phyloP scores from a whole-genome alignment of 2,113 vertebrate genomes.

The Prinia subflava region DNA sequence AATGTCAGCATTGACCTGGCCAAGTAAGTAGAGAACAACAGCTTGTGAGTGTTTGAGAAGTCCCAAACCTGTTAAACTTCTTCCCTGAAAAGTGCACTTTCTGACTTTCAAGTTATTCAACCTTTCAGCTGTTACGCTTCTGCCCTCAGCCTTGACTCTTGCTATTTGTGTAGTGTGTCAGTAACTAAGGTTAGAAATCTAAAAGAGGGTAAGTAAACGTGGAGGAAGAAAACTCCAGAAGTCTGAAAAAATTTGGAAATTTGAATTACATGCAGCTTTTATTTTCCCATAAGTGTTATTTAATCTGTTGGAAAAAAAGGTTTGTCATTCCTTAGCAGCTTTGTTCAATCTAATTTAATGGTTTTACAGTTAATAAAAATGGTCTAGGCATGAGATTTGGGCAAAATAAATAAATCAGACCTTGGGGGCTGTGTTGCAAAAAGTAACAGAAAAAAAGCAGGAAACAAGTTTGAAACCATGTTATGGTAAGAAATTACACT shows the following conservation, averaged over 20 bases:
- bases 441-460: background rate
- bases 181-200: conserved; percentile 77
- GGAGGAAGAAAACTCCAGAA: conserved; percentile 51
- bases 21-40: background rate
- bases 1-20: conserved; percentile 39
- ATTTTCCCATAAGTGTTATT: background rate
- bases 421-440: background rate
- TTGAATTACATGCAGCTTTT: conserved; percentile 23
- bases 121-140: conserved; percentile 81
- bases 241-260: background rate
- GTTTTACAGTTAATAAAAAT: conserved; percentile 5
- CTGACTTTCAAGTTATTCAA: conserved; percentile 84
- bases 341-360: background rate
- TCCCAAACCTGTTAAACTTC: conserved; percentile 70
- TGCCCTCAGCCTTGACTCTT: conserved; percentile 79
- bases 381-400: background rate
- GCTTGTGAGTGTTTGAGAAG: conserved; percentile 18
- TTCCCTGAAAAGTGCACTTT: conserved; percentile 72
- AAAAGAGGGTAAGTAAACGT: conserved; percentile 73
- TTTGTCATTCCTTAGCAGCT: background rate
- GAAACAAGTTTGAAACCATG: background rate
- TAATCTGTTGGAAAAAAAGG: background rate
- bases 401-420: conserved; percentile 2
- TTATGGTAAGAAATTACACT: background rate
- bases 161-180: conserved; percentile 78